Percentiles rank a stretch among this genome's conserved stretches.
Conservation (phyloP, 2,797 vertebrate species). For the Neopelma chrysocephalum region DNA sequence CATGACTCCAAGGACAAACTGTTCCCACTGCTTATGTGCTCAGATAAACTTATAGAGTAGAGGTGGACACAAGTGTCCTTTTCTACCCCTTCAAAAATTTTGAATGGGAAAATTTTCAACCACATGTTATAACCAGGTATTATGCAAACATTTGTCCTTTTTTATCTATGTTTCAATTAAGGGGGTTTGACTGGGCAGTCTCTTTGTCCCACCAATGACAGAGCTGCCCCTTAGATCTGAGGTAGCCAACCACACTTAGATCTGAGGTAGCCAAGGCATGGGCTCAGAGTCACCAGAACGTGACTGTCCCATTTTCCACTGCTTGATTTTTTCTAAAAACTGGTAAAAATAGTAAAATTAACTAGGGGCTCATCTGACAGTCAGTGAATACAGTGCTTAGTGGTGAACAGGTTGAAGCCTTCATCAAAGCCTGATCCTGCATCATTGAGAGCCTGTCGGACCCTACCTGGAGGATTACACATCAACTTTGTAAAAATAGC, state of each 20-base stretch:
- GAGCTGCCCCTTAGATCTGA: background rate
- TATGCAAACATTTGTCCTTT: background rate
- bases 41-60: background rate
- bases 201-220: background rate
- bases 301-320: background rate
- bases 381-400: background rate
- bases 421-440: background rate
- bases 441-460: background rate
- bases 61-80: background rate
- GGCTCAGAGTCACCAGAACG: background rate
- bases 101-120: background rate
- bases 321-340: background rate
- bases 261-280: background rate
- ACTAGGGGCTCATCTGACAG: background rate
- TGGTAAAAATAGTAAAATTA: background rate
- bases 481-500: background rate
- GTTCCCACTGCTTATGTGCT: background rate
- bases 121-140: background rate
- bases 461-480: background rate
- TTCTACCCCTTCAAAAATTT: background rate
- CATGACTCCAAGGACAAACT: background rate
- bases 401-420: background rate
- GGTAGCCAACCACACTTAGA: background rate
- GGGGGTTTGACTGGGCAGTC: background rate
- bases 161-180: background rate